These are phyloP conservation scores for Cosmia trapezina DNA, from an alignment of 2,888 invertebrate genomes.

Conservation along the genomic window DNA sequence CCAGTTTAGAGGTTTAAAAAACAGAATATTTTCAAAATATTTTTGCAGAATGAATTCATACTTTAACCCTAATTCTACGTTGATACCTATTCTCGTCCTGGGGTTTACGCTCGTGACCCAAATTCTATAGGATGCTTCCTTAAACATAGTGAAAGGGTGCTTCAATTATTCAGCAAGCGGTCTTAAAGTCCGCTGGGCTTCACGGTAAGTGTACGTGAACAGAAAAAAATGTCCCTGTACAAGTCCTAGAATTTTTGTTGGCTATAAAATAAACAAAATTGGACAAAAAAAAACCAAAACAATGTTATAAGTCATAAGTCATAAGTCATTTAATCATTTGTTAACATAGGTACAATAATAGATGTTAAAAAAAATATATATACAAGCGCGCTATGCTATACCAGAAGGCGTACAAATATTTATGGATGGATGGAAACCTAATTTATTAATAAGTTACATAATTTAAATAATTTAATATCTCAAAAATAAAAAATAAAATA, in stretches of 20 bases:
- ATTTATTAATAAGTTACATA: too few relatives aligned
- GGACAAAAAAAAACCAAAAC: not conserved
- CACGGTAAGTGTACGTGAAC: not conserved
- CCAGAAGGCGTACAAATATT: too few relatives aligned
- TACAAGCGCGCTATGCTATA: too few relatives aligned
- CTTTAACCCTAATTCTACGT: not conserved
- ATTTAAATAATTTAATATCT: too few relatives aligned
- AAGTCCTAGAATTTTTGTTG: not conserved
- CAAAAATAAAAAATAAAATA: too few relatives aligned
- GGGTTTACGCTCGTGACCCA: constrained; percentile 27
- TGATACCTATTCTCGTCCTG: not conserved
- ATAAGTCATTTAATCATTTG: too few relatives aligned
- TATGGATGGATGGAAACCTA: too few relatives aligned
- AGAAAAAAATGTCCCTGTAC: not conserved
- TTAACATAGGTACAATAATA: too few relatives aligned
- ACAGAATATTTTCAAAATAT: not conserved
- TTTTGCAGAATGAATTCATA: not conserved
- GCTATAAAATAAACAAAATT: not conserved
- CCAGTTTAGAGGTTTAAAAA: not conserved
- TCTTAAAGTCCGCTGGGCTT: constrained; percentile 27
- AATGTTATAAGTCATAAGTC: too few relatives aligned
- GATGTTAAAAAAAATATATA: too few relatives aligned
- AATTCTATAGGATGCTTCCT: constrained; percentile 40
- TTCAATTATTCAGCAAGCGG: constrained; percentile 42
- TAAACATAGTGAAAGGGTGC: constrained; percentile 21